Evolutionary conservation across 1,140 invertebrate genomes (phyloP), one percentile per base, ranked within the genome.

Genomic region (Diorhabda sublineata): DNA sequence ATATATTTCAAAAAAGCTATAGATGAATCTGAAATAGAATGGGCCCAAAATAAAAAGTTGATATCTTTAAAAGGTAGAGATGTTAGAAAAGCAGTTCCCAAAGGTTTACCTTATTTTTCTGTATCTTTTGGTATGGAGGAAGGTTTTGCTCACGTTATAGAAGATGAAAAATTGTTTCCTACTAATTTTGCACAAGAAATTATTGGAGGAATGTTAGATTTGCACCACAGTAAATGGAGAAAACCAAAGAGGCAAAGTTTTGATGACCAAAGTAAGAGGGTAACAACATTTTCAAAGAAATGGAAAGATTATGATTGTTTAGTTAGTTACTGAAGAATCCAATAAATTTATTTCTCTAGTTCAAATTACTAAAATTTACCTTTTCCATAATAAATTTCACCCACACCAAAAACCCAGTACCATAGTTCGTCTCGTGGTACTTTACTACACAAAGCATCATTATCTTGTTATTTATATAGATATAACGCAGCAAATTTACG

Each of bases 1-100:
- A 97, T 98, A 71, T 98, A 98, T 84, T 98, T 98, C 78, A 98
- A 97, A 87, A 98, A 99, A 89, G 96, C 96, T 0, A 89, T 99
- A 61, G 83, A 94, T 75, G 97, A 98, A 81, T 96, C 92, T 72
- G 97, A 98, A 83, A 88, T 86, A 42, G 96, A 98, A 84, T 98
- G 97, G 96, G 87, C 93, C 8, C 89, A 90, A 71, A 98, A 99
- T 80, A 96, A 96, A 78, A 98, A 99, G 85, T 81, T 99, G n/a
- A 86, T 98, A 1, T 91, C 95, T 70, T 82, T 98, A 42, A 81
- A 80, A 26, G 80, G 85, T 2, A 89, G 89, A 79, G 88, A 92
- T 82, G 84, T 98, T 26, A 85, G 93, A 57, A 87, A 86, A 81
- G 87, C 90, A 9, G 87, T 99, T 68, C 97, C 97, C 5, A 97